Base-by-base conservation (phyloP, 2,113 vertebrate genomes). In the Vulpes lagopus region DNA sequence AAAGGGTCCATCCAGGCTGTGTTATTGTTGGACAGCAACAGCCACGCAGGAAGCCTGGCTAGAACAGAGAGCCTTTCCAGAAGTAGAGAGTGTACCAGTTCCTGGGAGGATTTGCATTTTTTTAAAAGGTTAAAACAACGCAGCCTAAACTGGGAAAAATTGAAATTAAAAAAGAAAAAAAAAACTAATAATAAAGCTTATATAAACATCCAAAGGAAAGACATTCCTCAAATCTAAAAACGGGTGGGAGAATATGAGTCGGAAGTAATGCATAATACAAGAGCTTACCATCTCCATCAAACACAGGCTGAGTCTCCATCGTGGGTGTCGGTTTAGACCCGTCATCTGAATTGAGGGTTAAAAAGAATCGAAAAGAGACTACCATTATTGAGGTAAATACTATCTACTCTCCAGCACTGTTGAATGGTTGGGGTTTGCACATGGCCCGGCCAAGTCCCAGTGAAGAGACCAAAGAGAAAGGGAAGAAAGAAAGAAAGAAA, bases 311-410 rank as follows among this genome's bases (percentile, higher is more conserved):
- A 3, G 99, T 99, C 99, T 99, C 99, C 99, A 99, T 99, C 79
- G 99, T 99, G 96, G 99, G 99, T 0, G 99, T 99, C 19, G 99
- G 99, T 98, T 99, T 99, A 71, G 99, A 99, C 95, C 99, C 99
- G 0, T 99, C 99, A 98, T 99, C 99, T 99, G 99, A 99, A 99
- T 99, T 99, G 93, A 99, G 99, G 59, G 99, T 99, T 99, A 99
- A 99, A 99, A 99, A 99, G 99, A 99, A 99, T 98, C 99, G 99
- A 99, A 99, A 99, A 99, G 99, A 99, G 98, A 99, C 99, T 99
- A 99, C 99, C 99, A 99, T 99, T 99, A 99, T 99, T 99, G 99
- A 99, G 99, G 99, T 99, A 99, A 99, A 99, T 99, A 99, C 99
- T 99, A 99, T 99, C 99, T 99, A 99, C 99, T 99, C 99, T 99